Percentiles rank a stretch among this genome's conserved stretches.
Evolutionary conservation across 2,888 invertebrate species (phyloP).

Genomic region (Odontocerum albicorne): DNA sequence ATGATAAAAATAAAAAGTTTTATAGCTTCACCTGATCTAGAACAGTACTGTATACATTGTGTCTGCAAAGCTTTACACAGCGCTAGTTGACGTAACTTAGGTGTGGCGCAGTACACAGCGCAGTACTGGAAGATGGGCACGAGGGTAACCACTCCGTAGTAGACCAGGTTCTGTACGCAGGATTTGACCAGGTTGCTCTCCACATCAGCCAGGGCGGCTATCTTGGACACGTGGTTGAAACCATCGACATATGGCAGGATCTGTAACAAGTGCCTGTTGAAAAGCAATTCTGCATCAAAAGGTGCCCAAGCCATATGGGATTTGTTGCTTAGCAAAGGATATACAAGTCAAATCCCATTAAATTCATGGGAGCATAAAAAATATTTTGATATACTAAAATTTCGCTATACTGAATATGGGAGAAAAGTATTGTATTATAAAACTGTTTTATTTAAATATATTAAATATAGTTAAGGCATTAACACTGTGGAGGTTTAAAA

Average conservation of each 20-base stretch:
- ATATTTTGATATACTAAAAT: too few relatives aligned
- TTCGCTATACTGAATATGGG: too few relatives aligned
- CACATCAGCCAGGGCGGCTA: slow-evolving; percentile 78
- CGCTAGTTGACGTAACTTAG: slow-evolving; percentile 67
- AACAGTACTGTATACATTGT: slow-evolving; percentile 70
- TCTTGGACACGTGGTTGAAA: slow-evolving; percentile 77
- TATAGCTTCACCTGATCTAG: slow-evolving; percentile 71
- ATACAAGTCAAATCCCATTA: too few relatives aligned
- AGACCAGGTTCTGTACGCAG: slow-evolving; percentile 78
- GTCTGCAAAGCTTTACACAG: slow-evolving; percentile 66
- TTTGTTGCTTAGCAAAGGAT: too few relatives aligned
- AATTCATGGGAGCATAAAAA: too few relatives aligned
- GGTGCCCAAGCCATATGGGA: too few relatives aligned
- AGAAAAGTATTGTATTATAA: too few relatives aligned
- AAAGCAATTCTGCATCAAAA: too few relatives aligned
- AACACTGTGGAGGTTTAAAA: too few relatives aligned
- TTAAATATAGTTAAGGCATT: too few relatives aligned
- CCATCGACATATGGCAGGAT: slow-evolving; percentile 80
- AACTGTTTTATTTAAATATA: too few relatives aligned
- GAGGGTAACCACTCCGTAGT: slow-evolving; percentile 72
- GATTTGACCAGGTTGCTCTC: slow-evolving; percentile 80
- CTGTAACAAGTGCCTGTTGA: slow-evolving; percentile 53
- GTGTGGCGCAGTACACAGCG: slow-evolving; percentile 62
- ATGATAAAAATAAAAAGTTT: too few relatives aligned
- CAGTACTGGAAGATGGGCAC: slow-evolving; percentile 82